Evolutionary conservation across 2,888 invertebrate genomes (phyloP), one percentile per base, ranked within the genome.

Genomic region (Gnatocerus cornutus): DNA sequence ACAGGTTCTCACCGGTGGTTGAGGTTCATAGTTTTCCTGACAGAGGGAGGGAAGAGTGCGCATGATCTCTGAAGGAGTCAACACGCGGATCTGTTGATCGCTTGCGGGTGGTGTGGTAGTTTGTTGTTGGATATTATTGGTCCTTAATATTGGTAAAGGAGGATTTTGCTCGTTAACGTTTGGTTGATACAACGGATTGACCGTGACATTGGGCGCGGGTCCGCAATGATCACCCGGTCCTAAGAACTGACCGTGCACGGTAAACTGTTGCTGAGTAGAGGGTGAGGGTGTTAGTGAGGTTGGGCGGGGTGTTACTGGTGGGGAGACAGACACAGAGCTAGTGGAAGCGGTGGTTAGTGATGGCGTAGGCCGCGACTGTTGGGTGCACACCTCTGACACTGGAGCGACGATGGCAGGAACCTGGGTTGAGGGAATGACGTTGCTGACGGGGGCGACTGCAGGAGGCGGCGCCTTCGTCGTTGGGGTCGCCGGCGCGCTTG

Each of bases 61-160:
- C 94, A 94, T 94, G 86, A 94, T 94, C 90, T 94, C 94, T 81
- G 93, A 93, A 82, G 94, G 94, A 82, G 94, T 94, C 86, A 94
- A 90, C 87, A 94, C 94, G 86, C 94, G 91, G 86, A 94, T 94
- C 87, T 93, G 93, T 87, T 93, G 93, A 88, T 94, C 93, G 80
- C 87, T 87, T 76, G 88, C 84, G 58, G 73, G 68, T 61, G 73
- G 69, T 53, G 71, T 66, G 65, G 71, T 76, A 74, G 71, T 71
- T 53, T 68, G 63, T 46, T 69, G 63, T 65, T 73, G 71, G 67
- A 71, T 71, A 63, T 77, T 76, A 58, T 77, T 76, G 68, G 69
- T 71, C 30, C 63, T 41, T n/a, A 63, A 27, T 27, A 63, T 65
- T 43, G 70, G 55, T 29, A 61, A 58, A 37, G 58, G 50, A 12